Evolutionary conservation across 2,113 vertebrate species (phyloP).

Genomic region (Morone chrysops): DNA sequence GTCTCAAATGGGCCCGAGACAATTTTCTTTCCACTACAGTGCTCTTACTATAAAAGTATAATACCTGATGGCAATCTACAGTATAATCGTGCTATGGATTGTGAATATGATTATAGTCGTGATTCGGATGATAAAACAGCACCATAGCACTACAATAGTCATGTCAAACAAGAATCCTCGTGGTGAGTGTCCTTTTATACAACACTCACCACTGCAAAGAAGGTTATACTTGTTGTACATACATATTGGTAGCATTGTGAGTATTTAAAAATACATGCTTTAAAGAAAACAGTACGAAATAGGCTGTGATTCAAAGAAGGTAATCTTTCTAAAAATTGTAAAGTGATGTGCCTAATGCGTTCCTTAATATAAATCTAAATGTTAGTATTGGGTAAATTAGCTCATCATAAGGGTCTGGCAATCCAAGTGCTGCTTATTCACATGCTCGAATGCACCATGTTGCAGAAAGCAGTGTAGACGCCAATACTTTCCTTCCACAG

Average conservation of each 20-base stretch:
- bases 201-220: not conserved
- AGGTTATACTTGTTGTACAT: not conserved
- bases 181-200: conserved; percentile 9
- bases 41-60: conserved; percentile 16
- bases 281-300: not conserved
- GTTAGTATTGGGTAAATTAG: not conserved
- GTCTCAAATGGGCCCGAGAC: conserved; percentile 29
- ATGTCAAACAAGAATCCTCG: conserved; percentile 26
- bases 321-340: no score
- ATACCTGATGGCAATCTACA: conserved; percentile 31
- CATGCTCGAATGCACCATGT: not conserved
- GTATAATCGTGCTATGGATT: conserved; percentile 18
- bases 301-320: no score
- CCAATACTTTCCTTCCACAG: conserved; percentile 10
- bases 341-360: not conserved
- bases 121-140: conserved; percentile 44
- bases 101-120: conserved; percentile 44
- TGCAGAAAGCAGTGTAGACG: conserved; percentile 24
- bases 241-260: not conserved
- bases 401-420: not conserved
- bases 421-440: not conserved
- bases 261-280: not conserved
- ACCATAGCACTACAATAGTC: not conserved
- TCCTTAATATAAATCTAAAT: not conserved
- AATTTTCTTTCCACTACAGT: conserved; percentile 30